Evolutionary conservation across 2,888 invertebrate genomes (phyloP).

Genomic region (Andrena dorsata): DNA sequence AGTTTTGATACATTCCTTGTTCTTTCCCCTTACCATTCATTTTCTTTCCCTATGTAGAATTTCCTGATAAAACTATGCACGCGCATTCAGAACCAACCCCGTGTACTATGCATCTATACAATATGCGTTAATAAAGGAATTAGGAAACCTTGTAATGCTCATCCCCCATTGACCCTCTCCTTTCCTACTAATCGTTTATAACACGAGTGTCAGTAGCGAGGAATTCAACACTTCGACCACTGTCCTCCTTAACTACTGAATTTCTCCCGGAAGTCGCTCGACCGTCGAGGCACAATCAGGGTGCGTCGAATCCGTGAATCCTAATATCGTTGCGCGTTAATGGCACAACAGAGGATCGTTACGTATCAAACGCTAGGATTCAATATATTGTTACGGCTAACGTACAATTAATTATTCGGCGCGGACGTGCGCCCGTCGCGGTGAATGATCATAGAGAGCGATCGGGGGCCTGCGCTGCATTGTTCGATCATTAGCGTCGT

Average conservation of each 20-base stretch:
- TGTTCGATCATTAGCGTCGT: slow-evolving; percentile 72
- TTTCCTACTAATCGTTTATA: no score
- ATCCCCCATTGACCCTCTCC: no score
- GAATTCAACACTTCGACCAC: no score
- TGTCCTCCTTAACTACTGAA: neutral
- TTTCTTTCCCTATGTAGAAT: no score
- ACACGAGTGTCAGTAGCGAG: no score
- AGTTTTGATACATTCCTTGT: no score
- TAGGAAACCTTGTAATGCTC: no score
- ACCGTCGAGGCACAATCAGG: neutral
- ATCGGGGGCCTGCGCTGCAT: slow-evolving; percentile 50
- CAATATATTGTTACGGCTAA: slow-evolving; percentile 59
- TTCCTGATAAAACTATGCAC: no score
- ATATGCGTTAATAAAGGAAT: no score
- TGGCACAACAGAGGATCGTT: slow-evolving; percentile 29
- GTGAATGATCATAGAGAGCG: slow-evolving; percentile 63
- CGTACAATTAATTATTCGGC: slow-evolving; percentile 69
- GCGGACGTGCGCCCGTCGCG: slow-evolving; percentile 30
- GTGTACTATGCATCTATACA: no score
- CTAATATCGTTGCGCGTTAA: slow-evolving; percentile 10
- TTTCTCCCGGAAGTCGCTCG: neutral
- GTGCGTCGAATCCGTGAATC: neutral
- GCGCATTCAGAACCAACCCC: no score
- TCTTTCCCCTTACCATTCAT: no score
- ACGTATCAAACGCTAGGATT: slow-evolving; percentile 44